Base-by-base conservation (phyloP, 2,797 vertebrate species). In the Chromis chromis region DNA sequence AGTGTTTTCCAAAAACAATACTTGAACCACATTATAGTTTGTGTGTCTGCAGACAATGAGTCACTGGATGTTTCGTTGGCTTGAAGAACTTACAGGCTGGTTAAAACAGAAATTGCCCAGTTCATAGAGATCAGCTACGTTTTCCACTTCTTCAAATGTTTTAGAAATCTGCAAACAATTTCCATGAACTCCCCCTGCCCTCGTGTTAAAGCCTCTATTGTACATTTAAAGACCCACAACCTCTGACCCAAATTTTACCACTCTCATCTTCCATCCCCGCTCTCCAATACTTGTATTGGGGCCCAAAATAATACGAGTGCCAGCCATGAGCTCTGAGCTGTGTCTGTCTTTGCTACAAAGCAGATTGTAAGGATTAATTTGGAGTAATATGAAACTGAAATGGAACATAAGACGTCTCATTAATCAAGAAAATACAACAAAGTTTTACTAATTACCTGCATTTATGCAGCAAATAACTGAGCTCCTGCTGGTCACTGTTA, bases 141-240 rank as follows among this genome's bases (percentile, higher is more conserved):
- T 80, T 76, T 65, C 52, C 63, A 52, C 48, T 59, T 63, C 65
- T 86, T 78, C 36, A 61, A 78, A 73, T 80, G 66, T 84, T 91
- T 88, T 76, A 78, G 76, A 80, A 86, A 73, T 86, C 84, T 91
- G 84, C 77, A 82, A 90, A 79, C 81, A 83, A 85, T 89, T 87
- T 90, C 70, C 60, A 13, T 83, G 66, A 83, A 84, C 85, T 87
- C 80, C 70, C 64, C 79, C 74, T 84, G 84, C 65, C 73, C 83
- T 71, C 17, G 57, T 66, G 70, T 91, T 87, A 89, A 92, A 92
- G 86, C 83, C 75, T 57, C 72, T 82, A 85, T 91, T 91, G 87
- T 88, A 85, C 67, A 76, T 86, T 88, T 88, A 84, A 88, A 88
- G 79, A 86, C 63, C 65, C 4, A 42, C 72, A 81, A 87, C 85